Conservation (phyloP, 2,797 vertebrate genomes). For the Austrolebias charrua region DNA sequence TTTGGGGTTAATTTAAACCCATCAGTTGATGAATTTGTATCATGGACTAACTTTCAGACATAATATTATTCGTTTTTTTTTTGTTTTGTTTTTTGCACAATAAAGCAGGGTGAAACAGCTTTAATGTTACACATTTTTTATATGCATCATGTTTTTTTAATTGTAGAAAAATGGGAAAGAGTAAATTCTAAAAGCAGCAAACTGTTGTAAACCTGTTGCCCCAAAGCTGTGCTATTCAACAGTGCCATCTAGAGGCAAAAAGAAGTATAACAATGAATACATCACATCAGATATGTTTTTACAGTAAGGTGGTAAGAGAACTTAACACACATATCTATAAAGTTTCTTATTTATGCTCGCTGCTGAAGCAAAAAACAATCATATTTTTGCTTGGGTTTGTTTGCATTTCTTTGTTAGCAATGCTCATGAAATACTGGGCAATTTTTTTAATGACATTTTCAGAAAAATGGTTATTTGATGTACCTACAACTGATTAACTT, state of each 20-base stretch:
- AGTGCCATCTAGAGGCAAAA: constrained; percentile 49
- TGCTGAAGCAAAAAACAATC: too few species aligned
- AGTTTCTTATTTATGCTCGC: too few species aligned
- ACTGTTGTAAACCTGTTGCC: neutral
- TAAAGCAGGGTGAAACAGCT: neutral
- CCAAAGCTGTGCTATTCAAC: constrained; percentile 35
- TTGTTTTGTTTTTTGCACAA: too few species aligned
- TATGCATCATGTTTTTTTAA: neutral
- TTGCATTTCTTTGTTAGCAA: too few species aligned
- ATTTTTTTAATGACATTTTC: too few species aligned
- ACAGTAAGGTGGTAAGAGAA: constrained; percentile 27
- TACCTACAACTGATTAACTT: too few species aligned
- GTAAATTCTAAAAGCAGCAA: neutral
- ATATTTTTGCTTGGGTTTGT: too few species aligned
- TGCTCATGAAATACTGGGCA: too few species aligned
- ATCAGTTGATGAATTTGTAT: neutral
- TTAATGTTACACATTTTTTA: constrained; percentile 1
- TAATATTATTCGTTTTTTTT: neutral
- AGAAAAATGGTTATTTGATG: too few species aligned
- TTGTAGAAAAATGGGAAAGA: neutral
- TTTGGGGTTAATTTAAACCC: neutral
- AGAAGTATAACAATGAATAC: neutral
- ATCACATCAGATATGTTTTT: neutral
- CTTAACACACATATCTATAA: constrained; percentile 8
- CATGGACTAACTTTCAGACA: neutral